Base-by-base conservation (phyloP, 1,140 invertebrate species). In the Philopotamus ludificatus region DNA sequence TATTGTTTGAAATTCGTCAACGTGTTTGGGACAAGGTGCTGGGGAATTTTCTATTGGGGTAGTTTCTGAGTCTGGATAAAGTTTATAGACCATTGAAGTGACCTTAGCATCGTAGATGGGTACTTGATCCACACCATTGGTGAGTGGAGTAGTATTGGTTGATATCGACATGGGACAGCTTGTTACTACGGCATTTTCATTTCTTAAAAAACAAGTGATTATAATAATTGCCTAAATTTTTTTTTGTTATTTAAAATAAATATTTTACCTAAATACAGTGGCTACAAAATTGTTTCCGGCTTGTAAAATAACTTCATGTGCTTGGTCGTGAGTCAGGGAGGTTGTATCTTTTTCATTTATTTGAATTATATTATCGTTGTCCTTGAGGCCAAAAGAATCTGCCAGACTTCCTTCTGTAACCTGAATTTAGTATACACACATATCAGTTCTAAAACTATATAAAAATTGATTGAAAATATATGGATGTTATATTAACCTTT, bases 291-390 rank as follows among this genome's bases (percentile, higher is more conserved):
- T 84, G 78, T 93, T 90, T 54, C 89, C 89, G 41, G 88, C 85
- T 64, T 82, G 79, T 45, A 86, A 74, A 45, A 96, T 88, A 23
- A 84, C 79, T 67, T 91, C 87, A 72, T 93, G 89, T 8, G 91
- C 91, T 73, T 91, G 88, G 60, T 87, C 87, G 72, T 95, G 92
- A 21, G 86, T 86, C 64, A 94, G 75, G 58, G 77, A 75, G 45
- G 82, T 80, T 12, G 89, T 85, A 45, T 85, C 78, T 47, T 82
- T 79, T 68, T 87, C 87, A 72, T 90, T 89, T 50, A 97, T 86
- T 74, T 86, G 86, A 28, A 91, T 81, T 65, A 96, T 83, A 63
- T 89, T 82, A 78, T 96, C 94, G 42, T 92, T 92, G 51, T 87
- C 84, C 73, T 86, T 84, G 45, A 97, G 76, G 25, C 93, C 93